Conservation (phyloP, 2,888 invertebrate species). For the Petrolisthes cinctipes region DNA sequence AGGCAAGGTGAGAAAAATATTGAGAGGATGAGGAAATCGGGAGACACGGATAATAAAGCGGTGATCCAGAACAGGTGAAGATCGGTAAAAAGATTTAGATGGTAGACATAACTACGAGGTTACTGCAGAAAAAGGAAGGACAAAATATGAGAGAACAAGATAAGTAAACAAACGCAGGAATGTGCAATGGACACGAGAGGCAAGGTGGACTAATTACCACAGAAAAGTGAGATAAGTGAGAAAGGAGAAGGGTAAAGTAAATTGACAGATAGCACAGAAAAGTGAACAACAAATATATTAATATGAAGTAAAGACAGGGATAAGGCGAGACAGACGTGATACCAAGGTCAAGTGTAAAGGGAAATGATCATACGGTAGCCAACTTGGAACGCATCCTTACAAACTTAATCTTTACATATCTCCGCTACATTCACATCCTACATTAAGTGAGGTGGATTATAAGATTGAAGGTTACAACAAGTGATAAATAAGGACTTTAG, state of each 20-base stretch:
- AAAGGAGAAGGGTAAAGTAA: not conserved
- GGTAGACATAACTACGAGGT: not conserved
- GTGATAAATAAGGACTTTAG: too few relatives aligned
- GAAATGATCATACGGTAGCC: too few relatives aligned
- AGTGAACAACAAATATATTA: too few relatives aligned
- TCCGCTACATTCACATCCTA: too few relatives aligned
- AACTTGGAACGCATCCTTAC: too few relatives aligned
- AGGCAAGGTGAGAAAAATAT: too few relatives aligned
- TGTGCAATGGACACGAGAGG: not conserved
- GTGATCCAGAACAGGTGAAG: not conserved
- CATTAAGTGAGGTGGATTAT: too few relatives aligned
- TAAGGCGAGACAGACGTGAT: too few relatives aligned
- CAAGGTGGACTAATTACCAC: not conserved
- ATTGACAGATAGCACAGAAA: not conserved
- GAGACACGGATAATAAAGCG: not conserved
- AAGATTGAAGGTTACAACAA: too few relatives aligned
- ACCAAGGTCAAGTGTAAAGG: too few relatives aligned
- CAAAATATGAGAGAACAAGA: not conserved
- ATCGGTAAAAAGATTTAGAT: not conserved
- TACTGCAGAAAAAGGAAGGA: not conserved
- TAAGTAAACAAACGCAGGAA: not conserved
- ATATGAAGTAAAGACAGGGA: too few relatives aligned
- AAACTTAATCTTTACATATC: too few relatives aligned
- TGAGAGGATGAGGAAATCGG: not conserved
- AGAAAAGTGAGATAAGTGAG: not conserved